Base-by-base conservation (phyloP, 2,888 invertebrate genomes). In the Hanleya hanleyi region DNA sequence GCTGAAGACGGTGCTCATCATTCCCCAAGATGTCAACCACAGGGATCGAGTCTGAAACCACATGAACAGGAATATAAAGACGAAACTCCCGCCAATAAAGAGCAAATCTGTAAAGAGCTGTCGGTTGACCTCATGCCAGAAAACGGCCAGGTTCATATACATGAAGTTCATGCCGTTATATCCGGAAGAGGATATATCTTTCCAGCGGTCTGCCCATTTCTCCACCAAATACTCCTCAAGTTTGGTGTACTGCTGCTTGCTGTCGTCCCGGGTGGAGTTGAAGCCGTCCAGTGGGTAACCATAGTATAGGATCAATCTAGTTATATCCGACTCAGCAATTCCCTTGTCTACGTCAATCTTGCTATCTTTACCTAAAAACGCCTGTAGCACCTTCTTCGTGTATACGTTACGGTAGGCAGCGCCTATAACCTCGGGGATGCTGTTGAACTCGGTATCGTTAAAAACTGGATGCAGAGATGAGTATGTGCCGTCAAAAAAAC, bases 401-500 rank as follows among this genome's bases (percentile, higher is more conserved):
- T 18, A 29, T 5, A 66, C 49, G 68, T 79, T 70, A 22, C 38
- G 69, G 32, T 72, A 57, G 6, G 81, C 81, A 18, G 75, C 71
- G 22, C 69, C 38, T 26, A 81, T 15, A 1, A 80, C 78, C 18
- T 41, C 36, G 2, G 71, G 22, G 12, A 81, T 77, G 62, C 81
- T 76, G n/a, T 69, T 38, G 66, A 77, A 81, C 2, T 67, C 65
- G n/a, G 81, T 76, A 65, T 81, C 81, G 71, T 75, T 70, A 49
- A 82, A 77, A 6, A 72, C 47, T 18, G 73, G 68, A 57, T 67
- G 57, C 0, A 78, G n/a, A 36, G 68, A 26, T 26, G 47, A 15
- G 49, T 47, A 73, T 22, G 79, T 76, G 15, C 81, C 81, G 49
- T 81, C 81, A 37, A 81, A 81, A 62, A 70, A 82, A 12, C 81